Base-by-base conservation (phyloP, 2,888 invertebrate species). In the Andrena bicolor region DNA sequence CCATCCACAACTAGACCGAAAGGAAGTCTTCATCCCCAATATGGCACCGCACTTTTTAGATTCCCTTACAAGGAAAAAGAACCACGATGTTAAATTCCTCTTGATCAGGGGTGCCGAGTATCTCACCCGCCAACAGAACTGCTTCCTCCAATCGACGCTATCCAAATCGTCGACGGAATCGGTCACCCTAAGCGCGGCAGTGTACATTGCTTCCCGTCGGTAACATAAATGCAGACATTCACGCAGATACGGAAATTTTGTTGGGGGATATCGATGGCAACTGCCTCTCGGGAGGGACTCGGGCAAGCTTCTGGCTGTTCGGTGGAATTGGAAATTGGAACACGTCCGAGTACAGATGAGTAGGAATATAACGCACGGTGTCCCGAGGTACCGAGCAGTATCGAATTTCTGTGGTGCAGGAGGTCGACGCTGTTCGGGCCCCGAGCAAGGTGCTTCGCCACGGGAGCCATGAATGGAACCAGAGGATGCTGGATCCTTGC, bases 341-440 rank as follows among this genome's bases (percentile, higher is more conserved):
- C 72, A 72, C 64, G 76, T 75, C 79, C 41, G 77, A 86, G 81
- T 84, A 80, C 73, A 75, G 80, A 76, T 61, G 72, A 82, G 81
- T 80, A 82, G 82, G 83, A 82, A 41, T 75, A 73, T 78, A 83
- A 83, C 76, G 72, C 71, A 76, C 76, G 76, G 80, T 51, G 51
- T 74, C 53, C 66, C 76, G 78, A 77, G 77, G 77, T 82, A 80
- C 75, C 65, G 69, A 70, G 79, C 69, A 73, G 86, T 88, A 88
- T 88, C 88, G 80, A 83, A 84, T 88, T 88, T 88, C 88, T 83
- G 84, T 86, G 74, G 86, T 83, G 82, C 87, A 87, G 88, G 87
- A 87, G 87, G 86, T 87, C 87, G 87, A 80, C 76, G 82, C 60
- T 85, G 82, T 78, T 80, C 73, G 73, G 41, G 70, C 72, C 70